Evolutionary conservation across 2,797 vertebrate species (phyloP), one percentile per base, ranked within the genome.

Genomic region (Philypnodon macrostomus): DNA sequence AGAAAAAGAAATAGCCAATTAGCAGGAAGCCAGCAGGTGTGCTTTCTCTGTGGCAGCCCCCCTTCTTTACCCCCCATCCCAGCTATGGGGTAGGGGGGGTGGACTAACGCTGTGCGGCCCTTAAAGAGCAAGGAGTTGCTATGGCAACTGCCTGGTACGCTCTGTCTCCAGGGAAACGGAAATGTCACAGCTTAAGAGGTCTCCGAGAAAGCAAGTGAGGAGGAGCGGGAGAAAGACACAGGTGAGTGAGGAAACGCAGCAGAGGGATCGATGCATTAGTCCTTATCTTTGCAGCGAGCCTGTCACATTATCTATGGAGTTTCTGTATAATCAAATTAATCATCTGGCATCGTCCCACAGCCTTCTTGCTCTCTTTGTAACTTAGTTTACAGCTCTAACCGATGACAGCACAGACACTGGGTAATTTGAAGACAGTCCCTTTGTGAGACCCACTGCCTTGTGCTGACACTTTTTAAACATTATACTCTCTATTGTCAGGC

Each of bases 151-250:
- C 84, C 90, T 91, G 86, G 85, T 85, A 72, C 52, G 69, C 86
- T 89, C 83, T 67, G 75, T 94, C 94, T 93, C 93, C 92, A 90
- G 90, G 92, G 91, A 93, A 91, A 93, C 88, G 24, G 79, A 92
- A 92, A 59, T 77, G 90, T 91, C 87, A 86, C 85, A 89, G 87
- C 86, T 79, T 71, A 84, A 90, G 91, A 87, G 83, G 87, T 87
- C 87, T 89, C 79, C 66, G 67, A 71, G 76, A 85, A 78, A 84
- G 76, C 60, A 48, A 72, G 79, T 60, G 62, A 75, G 70, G 40
- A 75, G 71, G 59, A 65, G 58, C 67, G 68, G 66, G 49, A 54
- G 52, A 59, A 58, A 70, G 47, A 67, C 63, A 58, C 80, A 85
- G 80, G 77, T 85, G 70, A 76, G 56, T 46, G 52, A 69, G 67